These are phyloP conservation scores for Macrobrachium nipponense DNA, from an alignment of 1,140 invertebrate species.

Conservation along the genomic window DNA sequence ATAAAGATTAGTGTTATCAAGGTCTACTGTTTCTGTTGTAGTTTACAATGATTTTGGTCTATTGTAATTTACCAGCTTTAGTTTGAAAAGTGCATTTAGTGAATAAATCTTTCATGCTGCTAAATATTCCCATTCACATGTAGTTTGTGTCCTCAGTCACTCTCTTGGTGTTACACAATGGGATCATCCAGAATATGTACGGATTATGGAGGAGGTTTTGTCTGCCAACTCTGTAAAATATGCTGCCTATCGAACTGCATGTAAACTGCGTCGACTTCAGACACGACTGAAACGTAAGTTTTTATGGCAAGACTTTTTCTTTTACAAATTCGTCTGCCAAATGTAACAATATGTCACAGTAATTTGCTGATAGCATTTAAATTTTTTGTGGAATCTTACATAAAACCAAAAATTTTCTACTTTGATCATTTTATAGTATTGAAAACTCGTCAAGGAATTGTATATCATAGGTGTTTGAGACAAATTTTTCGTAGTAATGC, in stretches of 20 bases:
- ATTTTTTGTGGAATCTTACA: too few relatives aligned
- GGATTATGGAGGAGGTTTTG: conserved; percentile 72
- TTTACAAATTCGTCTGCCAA: conserved; percentile 72
- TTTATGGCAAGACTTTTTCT: conserved; percentile 73
- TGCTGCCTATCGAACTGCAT: conserved; percentile 83
- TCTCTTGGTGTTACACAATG: conserved; percentile 67
- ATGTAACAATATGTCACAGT: conserved; percentile 73
- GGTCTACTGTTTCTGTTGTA: too few relatives aligned
- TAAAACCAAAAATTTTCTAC: too few relatives aligned
- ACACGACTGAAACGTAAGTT: conserved; percentile 75
- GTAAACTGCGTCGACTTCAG: conserved; percentile 82
- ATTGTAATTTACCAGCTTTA: neutral
- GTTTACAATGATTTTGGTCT: too few relatives aligned
- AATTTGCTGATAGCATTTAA: conserved; percentile 64
- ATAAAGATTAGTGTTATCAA: too few relatives aligned
- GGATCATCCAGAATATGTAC: conserved; percentile 72
- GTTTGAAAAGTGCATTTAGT: neutral
- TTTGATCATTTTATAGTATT: too few relatives aligned
- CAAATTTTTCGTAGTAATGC: neutral
- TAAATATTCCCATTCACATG: neutral
- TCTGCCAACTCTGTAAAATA: conserved; percentile 83
- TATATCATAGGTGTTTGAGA: too few relatives aligned
- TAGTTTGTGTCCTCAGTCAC: conserved; percentile 65
- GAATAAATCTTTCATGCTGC: neutral
- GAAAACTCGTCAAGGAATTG: conserved; percentile 68